Base-by-base conservation (phyloP, 1,140 invertebrate species). In the Hesperophylax magnus region DNA sequence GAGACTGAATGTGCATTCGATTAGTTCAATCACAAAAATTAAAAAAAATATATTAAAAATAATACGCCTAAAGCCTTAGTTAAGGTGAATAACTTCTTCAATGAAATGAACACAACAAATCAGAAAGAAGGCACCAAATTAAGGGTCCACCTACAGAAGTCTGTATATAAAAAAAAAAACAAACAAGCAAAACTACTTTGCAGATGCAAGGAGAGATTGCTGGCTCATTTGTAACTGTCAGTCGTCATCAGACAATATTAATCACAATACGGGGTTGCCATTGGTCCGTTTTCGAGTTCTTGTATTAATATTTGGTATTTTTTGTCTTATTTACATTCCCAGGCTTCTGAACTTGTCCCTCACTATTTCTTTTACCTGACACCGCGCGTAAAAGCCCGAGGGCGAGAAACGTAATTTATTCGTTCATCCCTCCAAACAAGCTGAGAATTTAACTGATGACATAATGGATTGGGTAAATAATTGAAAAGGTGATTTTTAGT, bases 211-310 rank as follows among this genome's bases (percentile, higher is more conserved):
- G 61, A 56, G 56, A 60, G 79, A 71, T 56, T 61, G 75, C 34
- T 75, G 75, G 75, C 67, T 83, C 82, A 83, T 83, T 83, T 83
- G 74, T 83, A 78, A 83, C 82, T 83, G 82, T 83, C 82, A 78
- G 75, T 53, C 58, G 75, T 75, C 82, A 83, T 83, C 78, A 69
- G 34, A 58, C 20, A 78, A 69, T 83, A 83, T 83, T 83, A 83
- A 83, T 83, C 82, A 83, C 79, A 77, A 78, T 75, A 75, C 53
- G 17, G 5, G 22, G 18, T 6, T 54, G 52, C 61, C 63, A 52
- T 39, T 65, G 58, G 60, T 53, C 20, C 39, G 2, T 72, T 22
- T 18, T 24, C 20, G 39, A 15, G 39, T 72, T 76, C 27, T 61
- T 76, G 39, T 56, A 14, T 72, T 18, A 22, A 34, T n/a, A 39